Percentiles rank a stretch among this genome's conserved stretches.
phyloP scores from a whole-genome alignment of 1,140 invertebrate genomes.

The silkworm (Bombyx mori) region DNA sequence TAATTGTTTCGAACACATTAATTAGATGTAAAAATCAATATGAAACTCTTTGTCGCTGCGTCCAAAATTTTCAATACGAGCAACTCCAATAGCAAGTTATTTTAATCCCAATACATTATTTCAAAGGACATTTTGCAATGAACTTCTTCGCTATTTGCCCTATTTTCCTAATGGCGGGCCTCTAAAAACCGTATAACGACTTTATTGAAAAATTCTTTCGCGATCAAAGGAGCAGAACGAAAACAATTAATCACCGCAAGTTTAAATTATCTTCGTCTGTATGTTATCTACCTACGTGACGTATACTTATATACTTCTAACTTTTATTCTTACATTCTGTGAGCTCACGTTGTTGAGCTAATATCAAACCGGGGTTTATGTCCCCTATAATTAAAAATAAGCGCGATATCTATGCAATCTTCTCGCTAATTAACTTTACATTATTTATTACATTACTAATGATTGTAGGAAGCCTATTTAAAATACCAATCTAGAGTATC shows the following conservation, averaged over 20 bases:
- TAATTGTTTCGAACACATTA: too few species aligned
- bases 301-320: conserved; percentile 30
- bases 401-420: conserved; percentile 33
- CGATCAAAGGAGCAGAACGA: conserved; percentile 11
- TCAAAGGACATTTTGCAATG: conserved; percentile 8
- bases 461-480: too few species aligned
- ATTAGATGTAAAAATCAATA: too few species aligned
- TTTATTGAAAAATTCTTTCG: conserved; percentile 13
- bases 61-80: not conserved
- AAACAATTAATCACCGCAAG: conserved; percentile 15
- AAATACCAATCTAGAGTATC: too few species aligned
- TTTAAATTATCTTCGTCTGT: conserved; percentile 12
- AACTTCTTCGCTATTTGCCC: conserved; percentile 1
- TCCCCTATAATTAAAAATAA: conserved; percentile 6
- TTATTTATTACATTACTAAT: too few species aligned
- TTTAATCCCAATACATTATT: conserved; percentile 10
- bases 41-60: too few species aligned
- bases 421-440: conserved; percentile 6
- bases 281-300: conserved; percentile 5
- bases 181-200: conserved; percentile 2
- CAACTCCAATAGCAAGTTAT: conserved; percentile 3
- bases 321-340: conserved; percentile 34
- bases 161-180: conserved; percentile 7
- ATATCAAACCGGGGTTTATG: conserved; percentile 15
- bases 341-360: conserved; percentile 13